Evolutionary conservation across 2,797 vertebrate species (phyloP), one percentile per base, ranked within the genome.

Genomic region (Enoplosus armatus): DNA sequence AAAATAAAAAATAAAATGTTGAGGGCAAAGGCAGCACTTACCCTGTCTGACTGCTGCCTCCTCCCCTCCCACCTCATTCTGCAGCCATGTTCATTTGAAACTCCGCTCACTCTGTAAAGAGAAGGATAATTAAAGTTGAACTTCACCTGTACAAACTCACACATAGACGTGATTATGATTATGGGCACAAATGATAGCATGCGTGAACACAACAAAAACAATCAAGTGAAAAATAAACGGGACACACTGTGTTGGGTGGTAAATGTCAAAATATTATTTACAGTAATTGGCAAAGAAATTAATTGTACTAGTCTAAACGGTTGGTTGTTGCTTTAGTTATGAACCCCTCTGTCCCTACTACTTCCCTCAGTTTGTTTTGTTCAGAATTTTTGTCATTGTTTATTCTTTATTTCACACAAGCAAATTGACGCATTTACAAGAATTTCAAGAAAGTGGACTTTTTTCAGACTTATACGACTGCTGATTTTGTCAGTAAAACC

Each of bases 51-150:
- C 58, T 54, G 62, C 45, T 43, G 5, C 78, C 47, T 50, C 47
- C 63, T 47, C 31, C 50, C 63, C 64, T 56, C 55, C 66, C 24
- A 12, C 56, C 43, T 61, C 63, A 31, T 24, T 65, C 45, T 77
- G 56, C 45, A 33, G 27, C 73, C 56, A 65, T 5, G 4, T 80
- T 71, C 18, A 65, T 47, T 73, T 78, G 31, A 81, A n/a, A 24
- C 58, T 75, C 39, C 35, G 16, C 37, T 39, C 4, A 2, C 54
- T 47, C 37, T 51, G 31, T n/a, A 41, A 47, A 37, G 56, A 37
- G 27, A 68, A 77, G 54, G 14, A 9, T 60, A 51, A 77, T 81
- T 82, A 65, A 72, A 79, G 71, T 65, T 74, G 55, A 87, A 72
- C 59, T 74, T 68, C 35, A 75, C 55, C 64, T 59, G 60, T 10